These are phyloP conservation scores for Hyaena hyaena DNA, from an alignment of 2,113 vertebrate genomes.

Conservation along the genomic window DNA sequence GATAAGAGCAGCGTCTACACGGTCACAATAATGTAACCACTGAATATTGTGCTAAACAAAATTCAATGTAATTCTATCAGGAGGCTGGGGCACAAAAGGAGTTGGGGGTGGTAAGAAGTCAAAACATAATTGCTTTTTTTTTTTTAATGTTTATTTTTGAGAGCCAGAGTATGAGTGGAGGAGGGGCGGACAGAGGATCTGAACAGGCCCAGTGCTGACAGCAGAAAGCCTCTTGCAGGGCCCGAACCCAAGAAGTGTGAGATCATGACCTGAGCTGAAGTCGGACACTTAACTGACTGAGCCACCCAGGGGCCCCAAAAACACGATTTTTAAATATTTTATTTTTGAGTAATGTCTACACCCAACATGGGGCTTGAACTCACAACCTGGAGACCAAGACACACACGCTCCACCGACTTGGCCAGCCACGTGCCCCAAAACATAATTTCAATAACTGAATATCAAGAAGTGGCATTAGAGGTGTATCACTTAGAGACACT, in stretches of 20 bases:
- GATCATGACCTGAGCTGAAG: background rate
- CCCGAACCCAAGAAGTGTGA: background rate
- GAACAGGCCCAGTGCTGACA: too few relatives aligned
- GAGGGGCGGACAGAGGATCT: too few relatives aligned
- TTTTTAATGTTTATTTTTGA: too few relatives aligned
- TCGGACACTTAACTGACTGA: background rate
- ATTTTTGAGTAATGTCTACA: background rate
- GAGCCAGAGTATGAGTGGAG: too few relatives aligned
- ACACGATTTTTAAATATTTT: too few relatives aligned
- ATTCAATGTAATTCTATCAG: background rate
- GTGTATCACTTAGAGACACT: background rate
- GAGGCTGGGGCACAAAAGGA: background rate
- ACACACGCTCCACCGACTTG: background rate
- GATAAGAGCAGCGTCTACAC: background rate
- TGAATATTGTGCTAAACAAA: background rate
- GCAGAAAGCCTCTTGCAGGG: background rate
- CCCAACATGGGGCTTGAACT: background rate
- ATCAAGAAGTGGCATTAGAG: background rate
- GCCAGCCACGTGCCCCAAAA: background rate
- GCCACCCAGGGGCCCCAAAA: background rate
- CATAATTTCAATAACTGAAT: background rate
- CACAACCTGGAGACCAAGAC: background rate
- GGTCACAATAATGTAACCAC: background rate
- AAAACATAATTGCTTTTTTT: background rate
- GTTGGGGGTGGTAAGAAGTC: background rate